These are phyloP conservation scores for Sphecodes monilicornis DNA, from an alignment of 2,888 invertebrate genomes.

Conservation along the genomic window DNA sequence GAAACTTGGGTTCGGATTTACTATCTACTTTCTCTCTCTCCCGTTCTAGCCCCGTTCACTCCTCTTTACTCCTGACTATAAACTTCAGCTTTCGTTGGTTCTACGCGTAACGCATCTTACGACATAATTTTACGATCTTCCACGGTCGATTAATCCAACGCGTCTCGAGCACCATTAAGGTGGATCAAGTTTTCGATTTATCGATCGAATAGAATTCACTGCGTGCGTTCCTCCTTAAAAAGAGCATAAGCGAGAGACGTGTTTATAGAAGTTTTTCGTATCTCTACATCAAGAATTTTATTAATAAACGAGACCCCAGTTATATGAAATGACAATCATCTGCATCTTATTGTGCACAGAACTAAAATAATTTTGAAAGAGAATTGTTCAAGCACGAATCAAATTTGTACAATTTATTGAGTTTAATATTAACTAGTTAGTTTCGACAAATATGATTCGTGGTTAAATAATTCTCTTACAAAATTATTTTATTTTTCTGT, in stretches of 20 bases:
- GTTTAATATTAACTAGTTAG: background rate
- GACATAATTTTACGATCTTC: slow-evolving; percentile 36
- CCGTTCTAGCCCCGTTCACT: slow-evolving; percentile 40
- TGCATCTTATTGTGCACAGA: background rate
- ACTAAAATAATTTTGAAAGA: background rate
- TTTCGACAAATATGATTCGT: background rate
- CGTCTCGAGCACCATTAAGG: background rate
- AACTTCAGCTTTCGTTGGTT: slow-evolving; percentile 51
- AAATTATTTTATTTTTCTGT: background rate
- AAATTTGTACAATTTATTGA: too few relatives aligned
- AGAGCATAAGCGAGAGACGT: background rate
- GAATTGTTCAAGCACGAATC: background rate
- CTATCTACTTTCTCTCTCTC: slow-evolving; percentile 49
- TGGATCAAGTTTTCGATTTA: slow-evolving; percentile 16
- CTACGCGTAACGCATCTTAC: slow-evolving; percentile 38
- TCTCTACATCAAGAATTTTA: background rate
- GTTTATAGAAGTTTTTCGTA: background rate
- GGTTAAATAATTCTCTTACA: background rate
- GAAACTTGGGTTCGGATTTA: slow-evolving; percentile 51
- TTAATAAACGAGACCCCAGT: background rate
- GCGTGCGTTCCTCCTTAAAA: background rate
- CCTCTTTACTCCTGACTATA: slow-evolving; percentile 37
- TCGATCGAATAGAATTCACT: background rate
- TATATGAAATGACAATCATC: background rate
- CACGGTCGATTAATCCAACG: slow-evolving; percentile 13